Evolutionary conservation across 1,140 invertebrate genomes (phyloP), one percentile per base, ranked within the genome.

Genomic region (Drosophila tani): DNA sequence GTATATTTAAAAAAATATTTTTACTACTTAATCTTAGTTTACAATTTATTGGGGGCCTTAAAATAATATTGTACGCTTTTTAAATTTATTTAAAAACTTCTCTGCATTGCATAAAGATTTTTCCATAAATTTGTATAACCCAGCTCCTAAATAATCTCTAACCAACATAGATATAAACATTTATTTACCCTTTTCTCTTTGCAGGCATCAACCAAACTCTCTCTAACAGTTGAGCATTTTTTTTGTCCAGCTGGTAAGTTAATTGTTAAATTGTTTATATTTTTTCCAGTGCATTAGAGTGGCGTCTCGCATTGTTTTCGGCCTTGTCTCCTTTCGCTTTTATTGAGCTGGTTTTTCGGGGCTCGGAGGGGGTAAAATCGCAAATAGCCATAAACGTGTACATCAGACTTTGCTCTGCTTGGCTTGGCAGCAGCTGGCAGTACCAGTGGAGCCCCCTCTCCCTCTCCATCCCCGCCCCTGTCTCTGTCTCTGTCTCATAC

Each of bases 381-480:
- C 77, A 79, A 82, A 82, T 83, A 70, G 81, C 81, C 74, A 81
- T 85, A 84, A 84, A 78, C 79, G 78, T 85, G 73, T 75, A 73
- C 59, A 56, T 65, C 71, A 65, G 71, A 43, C 71, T 73, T 60
- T 75, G 40, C 29, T 70, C 51, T 57, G 65, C 58, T 56, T 43
- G 11, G 69, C 69, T 41, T 75, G 74, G 74, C 71, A 76, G 51
- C 74, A 75, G 70, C 70, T 75, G 73, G 43, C 70, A 50, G 60
- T 56, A 47, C 67, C 46, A 29, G 32, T 27, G 11, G 14, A 46
- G 27, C 65, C n/a, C 24, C 35, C 38, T 55, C 29, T 51, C 24
- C 24, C 32, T 15, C 17, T 5, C 9, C 11, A 3, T 0, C 27
- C 27, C 5, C 17, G 9, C 8, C 11, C 5, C 8, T 21, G 17